phyloP scores from a whole-genome alignment of 2,113 vertebrate species.

The Hippocampus barbouri region DNA sequence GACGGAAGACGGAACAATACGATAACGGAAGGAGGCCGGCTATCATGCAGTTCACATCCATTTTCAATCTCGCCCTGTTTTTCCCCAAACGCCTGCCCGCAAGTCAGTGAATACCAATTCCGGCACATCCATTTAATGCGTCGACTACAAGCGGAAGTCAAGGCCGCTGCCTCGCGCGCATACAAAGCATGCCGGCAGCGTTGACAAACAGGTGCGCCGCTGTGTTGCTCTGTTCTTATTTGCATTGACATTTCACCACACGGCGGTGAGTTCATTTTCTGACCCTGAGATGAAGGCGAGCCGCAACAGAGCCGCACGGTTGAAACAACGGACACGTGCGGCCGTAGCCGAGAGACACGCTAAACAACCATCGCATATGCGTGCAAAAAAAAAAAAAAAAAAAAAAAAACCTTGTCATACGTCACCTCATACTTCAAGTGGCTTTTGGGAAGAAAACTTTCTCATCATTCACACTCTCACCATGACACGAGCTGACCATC shows the following conservation, averaged over 20 bases:
- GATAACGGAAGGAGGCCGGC: constrained; percentile 50
- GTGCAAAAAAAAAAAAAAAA: constrained; percentile 5
- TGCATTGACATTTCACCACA: constrained; percentile 25
- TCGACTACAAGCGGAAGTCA: constrained; percentile 53
- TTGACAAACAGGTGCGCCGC: constrained; percentile 46
- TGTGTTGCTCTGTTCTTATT: constrained; percentile 33
- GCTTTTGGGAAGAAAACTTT: constrained; percentile 16
- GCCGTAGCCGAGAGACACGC: not conserved
- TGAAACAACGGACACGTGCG: not conserved
- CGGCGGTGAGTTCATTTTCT: constrained; percentile 28
- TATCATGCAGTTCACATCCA: constrained; percentile 68
- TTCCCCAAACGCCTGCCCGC: constrained; percentile 51
- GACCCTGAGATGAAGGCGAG: constrained; percentile 20
- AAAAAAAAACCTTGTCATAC: not conserved
- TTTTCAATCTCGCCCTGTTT: constrained; percentile 67
- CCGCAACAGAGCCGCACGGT: not conserved
- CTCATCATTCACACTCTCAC: constrained; percentile 16
- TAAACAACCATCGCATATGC: constrained; percentile 3
- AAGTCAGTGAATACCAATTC: constrained; percentile 59
- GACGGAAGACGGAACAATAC: constrained; percentile 47
- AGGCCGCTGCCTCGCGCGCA: constrained; percentile 40
- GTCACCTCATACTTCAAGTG: constrained; percentile 7
- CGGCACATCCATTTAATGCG: constrained; percentile 61
- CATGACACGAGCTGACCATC: constrained; percentile 53
- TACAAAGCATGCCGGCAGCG: constrained; percentile 35